Evolutionary conservation across 2,888 invertebrate species (phyloP), one percentile per base, ranked within the genome.

Genomic region (Tethea ocularis): DNA sequence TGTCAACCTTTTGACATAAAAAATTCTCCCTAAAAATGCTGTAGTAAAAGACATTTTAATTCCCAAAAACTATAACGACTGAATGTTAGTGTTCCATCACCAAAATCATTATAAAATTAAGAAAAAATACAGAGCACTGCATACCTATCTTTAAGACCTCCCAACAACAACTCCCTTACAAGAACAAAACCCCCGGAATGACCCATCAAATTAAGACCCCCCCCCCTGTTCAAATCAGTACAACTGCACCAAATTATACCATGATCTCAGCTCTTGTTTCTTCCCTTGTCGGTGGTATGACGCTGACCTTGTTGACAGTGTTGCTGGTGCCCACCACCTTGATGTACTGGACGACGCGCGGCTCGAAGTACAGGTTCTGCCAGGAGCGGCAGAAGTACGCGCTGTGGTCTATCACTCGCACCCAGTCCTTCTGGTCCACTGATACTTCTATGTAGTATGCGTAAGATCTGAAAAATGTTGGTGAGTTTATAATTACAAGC

Each of bases 361-460:
- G 95, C 71, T 96, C 95, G 89, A 99, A 99, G 93, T 97, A 98
- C 56, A 99, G 94, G 83, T 96, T 96, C 93, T 99, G 99, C 98
- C 98, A 99, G 20, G 99, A 99, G 62, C 99, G 96, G 86, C 99
- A 99, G 84, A 96, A 96, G 93, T 97, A 98, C 68, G 95, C 94
- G 67, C 97, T 96, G 93, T 99, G 97, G 91, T 99, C 99, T 64
- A 99, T 95, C 58, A 99, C 96, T 61, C 97, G 95, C 64, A 97
- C 96, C 99, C 99, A 99, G 87, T 99, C 97, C 85, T 96, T 96
- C 86, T 98, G 97, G 93, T 99, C 98, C 91, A 98, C 97, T 0
- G 98, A 99, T 29, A 98, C 97, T 86, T 98, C 98, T 75, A 98
- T 96, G 77, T 96, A 98, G 91, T 98, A 98, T 6, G 96, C 96